Percentiles rank a stretch among this genome's conserved stretches.
phyloP scores from a whole-genome alignment of 2,113 vertebrate genomes.

The Mionectes macconnelli region DNA sequence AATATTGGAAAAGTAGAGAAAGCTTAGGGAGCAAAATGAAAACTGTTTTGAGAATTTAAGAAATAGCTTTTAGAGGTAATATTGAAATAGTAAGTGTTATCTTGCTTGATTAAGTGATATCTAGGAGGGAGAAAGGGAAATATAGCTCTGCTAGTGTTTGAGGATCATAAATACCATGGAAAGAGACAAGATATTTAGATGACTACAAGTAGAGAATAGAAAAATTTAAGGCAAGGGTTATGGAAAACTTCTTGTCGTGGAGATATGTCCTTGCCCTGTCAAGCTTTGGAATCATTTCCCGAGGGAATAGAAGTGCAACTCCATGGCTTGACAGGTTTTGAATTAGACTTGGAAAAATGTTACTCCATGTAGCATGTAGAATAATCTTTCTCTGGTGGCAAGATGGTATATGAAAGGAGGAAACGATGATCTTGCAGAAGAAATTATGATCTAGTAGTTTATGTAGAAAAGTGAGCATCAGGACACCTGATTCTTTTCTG shows the following conservation, averaged over 20 bases:
- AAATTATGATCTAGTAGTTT: conserved; percentile 17
- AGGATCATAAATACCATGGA: not conserved
- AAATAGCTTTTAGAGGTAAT: not conserved
- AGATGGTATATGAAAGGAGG: not conserved
- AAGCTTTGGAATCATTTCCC: conserved; percentile 33
- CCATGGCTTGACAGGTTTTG: conserved; percentile 18
- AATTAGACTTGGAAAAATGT: conserved; percentile 56
- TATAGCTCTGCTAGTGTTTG: not conserved
- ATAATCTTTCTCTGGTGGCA: conserved; percentile 16
- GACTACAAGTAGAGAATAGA: not conserved
- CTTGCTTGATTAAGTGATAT: not conserved
- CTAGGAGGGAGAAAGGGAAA: not conserved
- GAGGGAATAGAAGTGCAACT: not conserved
- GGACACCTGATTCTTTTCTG: conserved; percentile 11
- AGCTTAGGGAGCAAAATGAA: not conserved
- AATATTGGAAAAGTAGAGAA: not conserved
- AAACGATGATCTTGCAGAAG: not conserved
- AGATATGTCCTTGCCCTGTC: conserved; percentile 14
- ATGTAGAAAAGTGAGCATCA: not conserved
- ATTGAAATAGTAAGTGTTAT: not conserved
- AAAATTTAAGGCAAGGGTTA: not conserved
- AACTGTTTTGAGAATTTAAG: not conserved
- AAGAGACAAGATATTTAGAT: not conserved
- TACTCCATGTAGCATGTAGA: not conserved
- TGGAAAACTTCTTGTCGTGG: not conserved